These are phyloP conservation scores for Paguma larvata DNA, from an alignment of 2,797 vertebrate genomes.

Conservation along the genomic window DNA sequence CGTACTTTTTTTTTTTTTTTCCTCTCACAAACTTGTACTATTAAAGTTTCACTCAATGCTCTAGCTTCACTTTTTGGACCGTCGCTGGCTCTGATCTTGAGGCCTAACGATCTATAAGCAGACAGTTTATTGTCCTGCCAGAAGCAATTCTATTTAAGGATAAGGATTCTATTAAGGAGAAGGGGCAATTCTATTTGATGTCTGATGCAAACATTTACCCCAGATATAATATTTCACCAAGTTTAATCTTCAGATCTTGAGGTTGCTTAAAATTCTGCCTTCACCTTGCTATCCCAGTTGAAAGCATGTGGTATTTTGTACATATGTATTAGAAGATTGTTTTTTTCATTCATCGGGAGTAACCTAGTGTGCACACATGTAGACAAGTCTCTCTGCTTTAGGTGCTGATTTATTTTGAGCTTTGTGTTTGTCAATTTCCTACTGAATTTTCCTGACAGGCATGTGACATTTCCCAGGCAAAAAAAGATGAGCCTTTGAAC, in stretches of 20 bases:
- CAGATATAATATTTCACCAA: background rate
- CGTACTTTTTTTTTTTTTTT: background rate
- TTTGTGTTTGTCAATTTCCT: background rate
- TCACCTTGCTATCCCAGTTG: background rate
- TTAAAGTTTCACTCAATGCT: slow-evolving; percentile 1
- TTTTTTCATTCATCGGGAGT: background rate
- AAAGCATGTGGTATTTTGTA: slow-evolving; percentile 12
- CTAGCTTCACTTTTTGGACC: background rate
- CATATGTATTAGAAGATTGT: background rate
- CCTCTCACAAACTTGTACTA: background rate
- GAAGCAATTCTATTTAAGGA: background rate
- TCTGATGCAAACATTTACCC: slow-evolving; percentile 16
- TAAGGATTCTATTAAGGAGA: background rate
- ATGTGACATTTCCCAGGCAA: background rate
- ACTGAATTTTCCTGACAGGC: background rate
- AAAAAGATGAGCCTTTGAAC: background rate
- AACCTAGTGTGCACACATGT: background rate
- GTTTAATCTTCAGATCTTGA: slow-evolving; percentile 30
- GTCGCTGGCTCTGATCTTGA: slow-evolving; percentile 3
- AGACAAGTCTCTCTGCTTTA: background rate
- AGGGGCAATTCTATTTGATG: background rate
- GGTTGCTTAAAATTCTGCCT: slow-evolving; percentile 40
- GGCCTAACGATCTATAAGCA: background rate
- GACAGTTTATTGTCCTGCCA: slow-evolving; percentile 17
- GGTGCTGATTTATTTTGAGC: background rate